These are phyloP conservation scores for Phalacrocorax pelagicus DNA, from an alignment of 2,113 vertebrate species.

Conservation along the genomic window DNA sequence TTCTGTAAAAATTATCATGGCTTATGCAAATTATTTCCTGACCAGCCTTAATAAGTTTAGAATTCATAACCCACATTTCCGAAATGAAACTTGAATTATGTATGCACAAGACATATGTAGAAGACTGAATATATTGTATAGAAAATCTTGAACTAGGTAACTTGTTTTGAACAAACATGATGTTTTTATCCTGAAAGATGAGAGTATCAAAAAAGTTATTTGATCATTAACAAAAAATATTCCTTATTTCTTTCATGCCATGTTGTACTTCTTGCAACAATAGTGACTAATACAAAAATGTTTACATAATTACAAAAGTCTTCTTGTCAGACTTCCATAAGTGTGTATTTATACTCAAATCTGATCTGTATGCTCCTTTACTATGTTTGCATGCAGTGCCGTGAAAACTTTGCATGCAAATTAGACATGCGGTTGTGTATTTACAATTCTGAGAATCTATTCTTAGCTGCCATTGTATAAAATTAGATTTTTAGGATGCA, in stretches of 20 bases:
- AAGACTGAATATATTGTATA: background rate
- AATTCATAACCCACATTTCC: background rate
- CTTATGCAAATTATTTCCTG: background rate
- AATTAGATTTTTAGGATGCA: background rate
- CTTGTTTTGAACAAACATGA: background rate
- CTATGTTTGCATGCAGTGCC: rapidly evolving
- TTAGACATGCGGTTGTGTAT: background rate
- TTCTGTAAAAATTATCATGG: background rate
- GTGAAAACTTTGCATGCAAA: background rate
- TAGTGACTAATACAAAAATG: background rate
- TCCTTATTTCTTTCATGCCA: background rate
- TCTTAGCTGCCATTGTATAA: background rate
- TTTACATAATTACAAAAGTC: background rate
- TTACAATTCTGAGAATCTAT: background rate
- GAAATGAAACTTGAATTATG: background rate
- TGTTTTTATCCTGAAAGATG: background rate
- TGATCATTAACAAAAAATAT: background rate
- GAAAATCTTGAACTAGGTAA: background rate
- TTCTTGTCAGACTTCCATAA: background rate
- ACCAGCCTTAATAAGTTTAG: background rate
- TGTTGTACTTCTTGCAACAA: background rate
- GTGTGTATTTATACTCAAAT: background rate
- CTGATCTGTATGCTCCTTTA: background rate
- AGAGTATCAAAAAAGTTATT: background rate
- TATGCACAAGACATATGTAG: background rate